Conservation (phyloP, 2,888 invertebrate species). For the Pristionchus fissidentatus region DNA sequence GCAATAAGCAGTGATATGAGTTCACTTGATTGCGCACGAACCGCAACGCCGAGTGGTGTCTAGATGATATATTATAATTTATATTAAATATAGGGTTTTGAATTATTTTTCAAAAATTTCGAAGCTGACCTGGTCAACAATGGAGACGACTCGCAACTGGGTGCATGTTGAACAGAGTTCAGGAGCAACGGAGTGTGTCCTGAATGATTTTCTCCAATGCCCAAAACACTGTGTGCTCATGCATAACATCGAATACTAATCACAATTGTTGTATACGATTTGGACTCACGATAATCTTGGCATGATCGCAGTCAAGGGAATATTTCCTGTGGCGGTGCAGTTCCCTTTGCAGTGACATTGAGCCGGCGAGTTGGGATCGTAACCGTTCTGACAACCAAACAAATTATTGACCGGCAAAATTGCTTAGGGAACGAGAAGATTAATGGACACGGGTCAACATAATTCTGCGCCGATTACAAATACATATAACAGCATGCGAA, state of each 20-base stretch:
- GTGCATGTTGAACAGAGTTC: slow-evolving; percentile 78
- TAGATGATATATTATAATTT: slow-evolving; percentile 71
- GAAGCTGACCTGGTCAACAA: slow-evolving; percentile 62
- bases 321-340: slow-evolving; percentile 72
- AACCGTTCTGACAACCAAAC: slow-evolving; percentile 60
- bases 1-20: slow-evolving; percentile 80
- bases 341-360: slow-evolving; percentile 75
- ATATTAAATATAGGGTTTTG: not conserved
- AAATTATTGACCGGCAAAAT: too few species aligned
- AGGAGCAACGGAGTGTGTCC: slow-evolving; percentile 70
- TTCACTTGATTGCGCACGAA: slow-evolving; percentile 79
- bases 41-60: slow-evolving; percentile 81
- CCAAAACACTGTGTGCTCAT: not conserved
- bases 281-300: slow-evolving; percentile 54
- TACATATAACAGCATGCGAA: too few species aligned
- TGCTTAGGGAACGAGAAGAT: too few species aligned
- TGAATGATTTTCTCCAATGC: too few species aligned
- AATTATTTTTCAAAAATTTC: not conserved
- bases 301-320: slow-evolving; percentile 71
- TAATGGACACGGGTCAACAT: too few species aligned
- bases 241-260: not conserved
- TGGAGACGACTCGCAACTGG: slow-evolving; percentile 77
- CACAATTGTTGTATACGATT: not conserved
- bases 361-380: slow-evolving; percentile 80
- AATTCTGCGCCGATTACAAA: not conserved